Evolutionary conservation across 2,113 vertebrate species (phyloP).

Genomic region (Plestiodon gilberti): DNA sequence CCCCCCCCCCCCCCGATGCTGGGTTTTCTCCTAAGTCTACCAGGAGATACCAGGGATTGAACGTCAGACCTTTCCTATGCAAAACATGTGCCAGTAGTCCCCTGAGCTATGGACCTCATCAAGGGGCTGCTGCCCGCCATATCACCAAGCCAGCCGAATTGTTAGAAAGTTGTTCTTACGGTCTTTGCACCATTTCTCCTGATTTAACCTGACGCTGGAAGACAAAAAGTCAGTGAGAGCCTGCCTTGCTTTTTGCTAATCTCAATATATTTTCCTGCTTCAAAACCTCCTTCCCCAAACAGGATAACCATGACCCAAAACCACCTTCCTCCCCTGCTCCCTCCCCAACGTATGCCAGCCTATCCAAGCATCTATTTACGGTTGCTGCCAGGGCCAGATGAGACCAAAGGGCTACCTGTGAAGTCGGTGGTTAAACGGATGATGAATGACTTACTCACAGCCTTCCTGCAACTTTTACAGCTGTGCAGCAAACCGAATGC

Average conservation of each 20-base stretch:
- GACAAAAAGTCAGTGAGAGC: background rate
- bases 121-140: too few species aligned
- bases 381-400: background rate
- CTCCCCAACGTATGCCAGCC: background rate
- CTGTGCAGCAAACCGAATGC: background rate
- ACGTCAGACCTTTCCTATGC: too few species aligned
- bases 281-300: background rate
- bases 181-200: background rate
- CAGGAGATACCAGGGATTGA: too few species aligned
- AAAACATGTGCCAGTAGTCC: too few species aligned
- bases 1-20: too few species aligned
- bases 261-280: background rate
- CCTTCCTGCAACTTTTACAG: background rate
- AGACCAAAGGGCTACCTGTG: too few species aligned
- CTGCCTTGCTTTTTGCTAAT: background rate
- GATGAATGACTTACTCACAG: too few species aligned
- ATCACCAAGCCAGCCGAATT: too few species aligned
- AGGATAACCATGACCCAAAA: background rate
- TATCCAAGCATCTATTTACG: background rate
- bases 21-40: too few species aligned
- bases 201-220: background rate
- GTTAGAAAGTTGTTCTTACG: background rate
- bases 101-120: too few species aligned
- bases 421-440: too few species aligned
- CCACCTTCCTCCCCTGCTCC: background rate